Evolutionary conservation across 2,113 vertebrate genomes (phyloP).

Genomic region (Columba janthina): DNA sequence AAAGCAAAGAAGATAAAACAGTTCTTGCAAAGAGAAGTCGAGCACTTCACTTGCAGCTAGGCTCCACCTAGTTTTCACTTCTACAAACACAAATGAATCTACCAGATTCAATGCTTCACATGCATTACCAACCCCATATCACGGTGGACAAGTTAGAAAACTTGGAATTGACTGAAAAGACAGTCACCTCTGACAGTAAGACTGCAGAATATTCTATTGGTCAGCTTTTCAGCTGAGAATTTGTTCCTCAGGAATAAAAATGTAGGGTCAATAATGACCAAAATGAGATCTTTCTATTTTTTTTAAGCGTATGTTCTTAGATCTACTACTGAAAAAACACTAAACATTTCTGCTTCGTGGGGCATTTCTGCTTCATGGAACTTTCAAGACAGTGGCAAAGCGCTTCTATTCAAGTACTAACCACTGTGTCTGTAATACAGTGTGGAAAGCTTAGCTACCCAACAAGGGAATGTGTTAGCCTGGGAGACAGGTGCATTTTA

Average conservation of each 20-base stretch:
- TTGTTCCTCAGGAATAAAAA: neutral
- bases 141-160: no score
- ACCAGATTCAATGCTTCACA: neutral
- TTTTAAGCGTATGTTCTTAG: neutral
- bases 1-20: constrained; percentile 15
- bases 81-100: neutral
- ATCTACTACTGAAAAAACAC: neutral
- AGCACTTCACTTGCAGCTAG: neutral
- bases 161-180: neutral
- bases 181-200: neutral
- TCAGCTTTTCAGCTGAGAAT: neutral
- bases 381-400: neutral
- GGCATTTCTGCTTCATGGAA: neutral
- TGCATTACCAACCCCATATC: neutral
- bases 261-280: neutral
- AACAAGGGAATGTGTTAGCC: neutral
- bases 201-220: neutral
- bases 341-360: neutral
- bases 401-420: neutral
- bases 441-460: neutral
- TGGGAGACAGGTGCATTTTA: neutral
- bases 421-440: neutral
- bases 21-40: neutral
- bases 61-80: neutral
- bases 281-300: neutral